Evolutionary conservation across 2,797 vertebrate genomes (phyloP).

Genomic region (Rhincodon typus): DNA sequence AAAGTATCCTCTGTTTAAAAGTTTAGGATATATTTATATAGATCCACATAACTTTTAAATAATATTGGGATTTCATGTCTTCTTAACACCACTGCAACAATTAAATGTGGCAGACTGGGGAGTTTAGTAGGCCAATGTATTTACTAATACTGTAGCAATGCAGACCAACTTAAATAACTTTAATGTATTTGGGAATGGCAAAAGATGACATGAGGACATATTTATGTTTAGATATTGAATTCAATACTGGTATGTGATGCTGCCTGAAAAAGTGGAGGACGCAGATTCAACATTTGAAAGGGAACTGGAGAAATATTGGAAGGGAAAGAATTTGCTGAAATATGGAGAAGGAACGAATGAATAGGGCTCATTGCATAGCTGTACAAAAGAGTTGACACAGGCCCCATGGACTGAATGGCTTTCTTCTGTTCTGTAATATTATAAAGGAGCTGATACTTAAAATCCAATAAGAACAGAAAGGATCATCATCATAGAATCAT

Average conservation of each 20-base stretch:
- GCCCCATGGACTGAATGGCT: background rate
- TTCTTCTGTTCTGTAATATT: background rate
- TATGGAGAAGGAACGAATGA: background rate
- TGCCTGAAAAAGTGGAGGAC: too few relatives aligned
- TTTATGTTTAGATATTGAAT: background rate
- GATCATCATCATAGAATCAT: too few relatives aligned
- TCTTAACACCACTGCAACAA: too few relatives aligned
- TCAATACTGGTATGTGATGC: background rate
- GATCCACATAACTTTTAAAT: too few relatives aligned
- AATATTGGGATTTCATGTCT: too few relatives aligned
- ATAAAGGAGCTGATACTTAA: too few relatives aligned
- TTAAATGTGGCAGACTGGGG: background rate
- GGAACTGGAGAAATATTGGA: background rate
- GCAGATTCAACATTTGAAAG: background rate
- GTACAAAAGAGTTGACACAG: background rate
- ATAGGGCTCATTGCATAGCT: background rate
- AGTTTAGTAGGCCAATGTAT: background rate
- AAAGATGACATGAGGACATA: background rate
- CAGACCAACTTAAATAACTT: background rate
- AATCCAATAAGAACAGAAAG: background rate
- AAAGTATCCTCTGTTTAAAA: too few relatives aligned
- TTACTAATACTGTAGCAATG: background rate
- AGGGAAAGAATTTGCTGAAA: background rate
- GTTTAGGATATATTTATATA: too few relatives aligned
- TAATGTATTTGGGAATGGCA: background rate